Conservation (phyloP, 2,797 vertebrate species). For the Clamator glandarius region DNA sequence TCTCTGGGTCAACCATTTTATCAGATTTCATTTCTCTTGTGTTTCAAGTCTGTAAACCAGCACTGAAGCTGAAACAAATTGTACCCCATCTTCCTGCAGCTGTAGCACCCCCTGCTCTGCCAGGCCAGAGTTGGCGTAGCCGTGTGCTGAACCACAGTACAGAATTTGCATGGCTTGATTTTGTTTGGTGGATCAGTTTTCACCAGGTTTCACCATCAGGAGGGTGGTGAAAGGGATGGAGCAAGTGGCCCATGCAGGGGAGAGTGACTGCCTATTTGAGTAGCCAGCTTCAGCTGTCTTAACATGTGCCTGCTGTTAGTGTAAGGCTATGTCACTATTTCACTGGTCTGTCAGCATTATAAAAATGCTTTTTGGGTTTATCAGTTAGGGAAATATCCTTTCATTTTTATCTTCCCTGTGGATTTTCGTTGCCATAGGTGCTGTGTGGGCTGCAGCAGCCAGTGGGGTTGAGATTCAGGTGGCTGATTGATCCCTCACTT, state of each 20-base stretch:
- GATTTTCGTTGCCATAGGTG: not conserved
- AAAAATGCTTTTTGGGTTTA: not conserved
- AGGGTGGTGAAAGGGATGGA: not conserved
- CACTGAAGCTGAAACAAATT: not conserved
- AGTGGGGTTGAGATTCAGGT: not conserved
- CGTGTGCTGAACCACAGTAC: not conserved
- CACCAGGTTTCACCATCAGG: not conserved
- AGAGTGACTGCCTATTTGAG: not conserved
- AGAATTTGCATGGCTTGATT: not conserved
- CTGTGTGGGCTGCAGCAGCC: not conserved
- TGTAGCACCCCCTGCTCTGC: fast-evolving
- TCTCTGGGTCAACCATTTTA: not conserved
- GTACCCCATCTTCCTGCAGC: not conserved
- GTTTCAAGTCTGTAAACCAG: not conserved
- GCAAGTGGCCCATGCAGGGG: no score
- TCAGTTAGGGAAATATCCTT: not conserved
- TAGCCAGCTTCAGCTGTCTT: not conserved
- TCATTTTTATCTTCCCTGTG: not conserved
- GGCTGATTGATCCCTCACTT: not conserved
- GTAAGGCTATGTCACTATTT: not conserved
- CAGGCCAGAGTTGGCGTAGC: not conserved
- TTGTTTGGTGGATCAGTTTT: not conserved
- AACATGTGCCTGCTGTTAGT: not conserved
- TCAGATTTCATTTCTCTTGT: not conserved
- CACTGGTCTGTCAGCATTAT: not conserved